Evolutionary conservation across 2,888 invertebrate species (phyloP).

Genomic region (Heliconius hortense): DNA sequence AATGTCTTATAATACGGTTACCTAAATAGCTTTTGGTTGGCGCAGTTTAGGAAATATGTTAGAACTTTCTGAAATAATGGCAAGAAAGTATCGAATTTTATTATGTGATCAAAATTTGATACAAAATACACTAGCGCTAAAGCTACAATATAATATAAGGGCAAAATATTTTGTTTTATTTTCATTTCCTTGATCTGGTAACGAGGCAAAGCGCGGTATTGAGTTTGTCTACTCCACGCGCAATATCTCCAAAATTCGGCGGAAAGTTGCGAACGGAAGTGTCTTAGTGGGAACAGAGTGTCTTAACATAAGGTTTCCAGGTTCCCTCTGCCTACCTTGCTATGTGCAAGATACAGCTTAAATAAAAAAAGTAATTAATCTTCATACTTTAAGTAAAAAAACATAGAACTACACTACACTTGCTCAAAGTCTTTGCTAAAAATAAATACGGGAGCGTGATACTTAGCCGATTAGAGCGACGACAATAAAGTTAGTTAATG

Average conservation of each 20-base stretch:
- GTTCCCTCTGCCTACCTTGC: no score
- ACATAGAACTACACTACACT: background rate
- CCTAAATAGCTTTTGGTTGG: constrained; percentile 48
- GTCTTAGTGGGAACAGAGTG: no score
- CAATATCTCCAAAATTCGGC: no score
- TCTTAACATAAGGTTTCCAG: no score
- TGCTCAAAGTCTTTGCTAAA: constrained; percentile 39
- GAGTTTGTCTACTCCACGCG: no score
- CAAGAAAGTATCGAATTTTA: constrained; percentile 28
- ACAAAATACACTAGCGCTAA: background rate
- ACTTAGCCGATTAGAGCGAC: constrained; percentile 52
- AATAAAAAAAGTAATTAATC: background rate
- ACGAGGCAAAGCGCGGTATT: no score
- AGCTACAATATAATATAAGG: background rate
- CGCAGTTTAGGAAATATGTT: constrained; percentile 40
- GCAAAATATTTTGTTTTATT: background rate
- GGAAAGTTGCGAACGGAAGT: no score
- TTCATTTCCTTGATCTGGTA: no score
- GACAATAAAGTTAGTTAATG: constrained; percentile 62
- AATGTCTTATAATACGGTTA: constrained; percentile 47
- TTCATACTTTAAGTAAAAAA: background rate
- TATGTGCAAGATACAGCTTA: no score
- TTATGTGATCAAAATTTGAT: constrained; percentile 9
- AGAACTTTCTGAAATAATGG: constrained; percentile 34
- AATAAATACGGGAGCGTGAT: constrained; percentile 54